Percentiles rank a stretch among this genome's conserved stretches.
phyloP scores from a whole-genome alignment of 2,113 vertebrate genomes.

The Salvelinus namaycush region DNA sequence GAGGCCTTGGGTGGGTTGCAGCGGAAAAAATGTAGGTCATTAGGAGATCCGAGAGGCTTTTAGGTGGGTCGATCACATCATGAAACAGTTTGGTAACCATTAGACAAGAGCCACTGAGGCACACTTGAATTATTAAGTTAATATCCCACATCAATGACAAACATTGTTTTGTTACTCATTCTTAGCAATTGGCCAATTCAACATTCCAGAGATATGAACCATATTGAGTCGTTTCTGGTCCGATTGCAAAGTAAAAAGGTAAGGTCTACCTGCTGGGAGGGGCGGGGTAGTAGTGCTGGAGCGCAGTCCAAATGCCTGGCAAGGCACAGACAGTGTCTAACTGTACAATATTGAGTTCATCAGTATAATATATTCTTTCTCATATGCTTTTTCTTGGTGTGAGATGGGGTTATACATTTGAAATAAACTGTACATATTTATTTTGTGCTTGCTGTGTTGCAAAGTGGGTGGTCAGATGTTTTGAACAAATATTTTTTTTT shows the following conservation, averaged over 20 bases:
- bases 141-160: too few relatives aligned
- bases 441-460: conserved; percentile 82
- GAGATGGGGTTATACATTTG: conserved; percentile 61
- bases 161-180: conserved; percentile 19
- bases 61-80: too few relatives aligned
- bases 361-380: conserved; percentile 32
- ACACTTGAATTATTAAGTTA: conserved; percentile 35
- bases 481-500: conserved; percentile 35
- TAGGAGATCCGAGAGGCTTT: too few relatives aligned
- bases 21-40: too few relatives aligned
- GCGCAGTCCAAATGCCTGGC: conserved; percentile 47
- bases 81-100: too few relatives aligned
- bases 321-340: conserved; percentile 14
- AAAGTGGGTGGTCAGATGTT: conserved; percentile 62
- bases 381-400: conserved; percentile 33
- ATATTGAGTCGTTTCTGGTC: conserved; percentile 44
- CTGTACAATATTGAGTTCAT: conserved; percentile 54
- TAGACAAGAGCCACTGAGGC: conserved; percentile 15
- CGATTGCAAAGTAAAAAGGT: conserved; percentile 30
- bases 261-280: conserved; percentile 24
- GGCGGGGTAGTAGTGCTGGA: conserved; percentile 12
- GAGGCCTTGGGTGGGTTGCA: too few relatives aligned
- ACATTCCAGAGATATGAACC: conserved; percentile 74
- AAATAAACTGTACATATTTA: conserved; percentile 83
- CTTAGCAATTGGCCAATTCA: conserved; percentile 58